Evolutionary conservation across 2,113 vertebrate species (phyloP).

Genomic region (Alaudala cheleensis): DNA sequence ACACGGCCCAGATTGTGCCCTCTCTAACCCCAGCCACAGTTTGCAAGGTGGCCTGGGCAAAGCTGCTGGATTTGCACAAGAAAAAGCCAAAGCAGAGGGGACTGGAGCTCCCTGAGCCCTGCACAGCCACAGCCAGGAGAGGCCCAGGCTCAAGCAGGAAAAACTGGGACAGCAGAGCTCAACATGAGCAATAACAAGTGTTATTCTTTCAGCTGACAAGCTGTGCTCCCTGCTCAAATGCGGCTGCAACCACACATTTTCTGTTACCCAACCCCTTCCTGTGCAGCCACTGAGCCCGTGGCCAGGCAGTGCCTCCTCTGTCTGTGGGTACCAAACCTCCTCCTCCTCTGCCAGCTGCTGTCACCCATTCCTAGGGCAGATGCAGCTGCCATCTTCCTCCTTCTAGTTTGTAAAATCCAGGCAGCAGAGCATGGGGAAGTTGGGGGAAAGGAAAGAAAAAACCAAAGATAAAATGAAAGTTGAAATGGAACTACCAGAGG

Average conservation of each 20-base stretch:
- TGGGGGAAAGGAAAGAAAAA: not conserved
- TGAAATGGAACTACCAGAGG: not conserved
- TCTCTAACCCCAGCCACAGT: not conserved
- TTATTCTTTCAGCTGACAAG: not conserved
- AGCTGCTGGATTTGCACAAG: not conserved
- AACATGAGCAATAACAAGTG: not conserved
- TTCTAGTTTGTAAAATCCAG: not conserved
- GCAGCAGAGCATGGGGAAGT: not conserved
- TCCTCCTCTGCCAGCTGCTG: not conserved
- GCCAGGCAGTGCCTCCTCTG: not conserved
- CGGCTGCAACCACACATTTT: not conserved
- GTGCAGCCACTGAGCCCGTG: not conserved
- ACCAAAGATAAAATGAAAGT: not conserved
- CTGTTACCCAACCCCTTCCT: not conserved
- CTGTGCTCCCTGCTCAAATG: not conserved
- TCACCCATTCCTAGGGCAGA: not conserved
- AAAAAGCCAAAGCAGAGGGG: not conserved
- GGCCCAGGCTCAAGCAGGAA: not conserved
- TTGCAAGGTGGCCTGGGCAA: not conserved
- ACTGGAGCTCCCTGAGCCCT: accelerated
- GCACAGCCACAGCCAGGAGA: not conserved
- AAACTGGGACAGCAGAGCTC: not conserved
- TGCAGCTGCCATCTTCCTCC: not conserved
- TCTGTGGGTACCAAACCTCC: not conserved
- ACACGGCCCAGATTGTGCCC: not conserved